Evolutionary conservation across 2,888 invertebrate genomes (phyloP).

Genomic region (Coecobrya sp.): DNA sequence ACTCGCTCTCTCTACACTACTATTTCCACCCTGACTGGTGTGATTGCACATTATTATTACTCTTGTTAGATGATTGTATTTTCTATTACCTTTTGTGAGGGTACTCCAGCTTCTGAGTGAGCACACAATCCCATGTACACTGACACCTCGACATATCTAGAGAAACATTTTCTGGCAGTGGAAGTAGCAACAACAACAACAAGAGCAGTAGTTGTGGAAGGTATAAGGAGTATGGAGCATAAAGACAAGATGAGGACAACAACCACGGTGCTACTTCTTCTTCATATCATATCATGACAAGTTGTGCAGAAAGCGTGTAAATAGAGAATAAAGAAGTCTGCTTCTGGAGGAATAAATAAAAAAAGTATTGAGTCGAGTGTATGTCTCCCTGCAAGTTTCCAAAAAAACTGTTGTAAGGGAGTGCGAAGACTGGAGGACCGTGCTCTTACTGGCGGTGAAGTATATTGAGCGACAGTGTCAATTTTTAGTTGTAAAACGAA

Average conservation of each 20-base stretch:
- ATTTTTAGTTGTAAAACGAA: slow-evolving; percentile 44
- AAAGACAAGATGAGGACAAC: background rate
- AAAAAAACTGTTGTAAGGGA: background rate
- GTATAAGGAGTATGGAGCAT: background rate
- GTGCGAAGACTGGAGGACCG: background rate
- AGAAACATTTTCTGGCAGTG: background rate
- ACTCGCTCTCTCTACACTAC: background rate
- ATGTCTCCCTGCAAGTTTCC: background rate
- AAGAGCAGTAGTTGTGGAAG: no score
- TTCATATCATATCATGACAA: slow-evolving; percentile 21
- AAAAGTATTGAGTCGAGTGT: background rate
- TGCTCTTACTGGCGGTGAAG: background rate
- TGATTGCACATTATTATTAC: slow-evolving; percentile 55
- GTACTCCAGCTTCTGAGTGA: slow-evolving; percentile 13
- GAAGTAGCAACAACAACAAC: background rate
- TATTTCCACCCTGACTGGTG: background rate
- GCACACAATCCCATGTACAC: slow-evolving; percentile 29
- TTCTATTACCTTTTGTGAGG: slow-evolving; percentile 47
- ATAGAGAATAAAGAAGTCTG: slow-evolving; percentile 22
- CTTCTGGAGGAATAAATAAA: slow-evolving; percentile 41
- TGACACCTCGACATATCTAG: background rate
- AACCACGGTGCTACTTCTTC: background rate
- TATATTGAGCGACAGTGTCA: slow-evolving; percentile 60
- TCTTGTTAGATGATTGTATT: slow-evolving; percentile 37
- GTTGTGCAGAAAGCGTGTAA: slow-evolving; percentile 43